Conservation (phyloP, 1,140 invertebrate species). For the Heterodera carotae region DNA sequence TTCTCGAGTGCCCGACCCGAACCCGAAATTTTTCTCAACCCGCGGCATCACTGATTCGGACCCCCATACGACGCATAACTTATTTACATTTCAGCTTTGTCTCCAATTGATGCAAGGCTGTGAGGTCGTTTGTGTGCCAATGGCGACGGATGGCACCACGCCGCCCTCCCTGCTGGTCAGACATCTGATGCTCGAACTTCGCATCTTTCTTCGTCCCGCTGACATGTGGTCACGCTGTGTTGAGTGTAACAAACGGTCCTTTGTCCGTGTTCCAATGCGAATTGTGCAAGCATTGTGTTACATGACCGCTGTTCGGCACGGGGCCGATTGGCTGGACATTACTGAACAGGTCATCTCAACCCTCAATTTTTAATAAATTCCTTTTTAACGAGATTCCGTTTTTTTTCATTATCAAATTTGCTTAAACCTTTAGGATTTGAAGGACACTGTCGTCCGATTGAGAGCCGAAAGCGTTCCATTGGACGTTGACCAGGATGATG, state of each 20-base stretch:
- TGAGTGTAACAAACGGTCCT: conserved; percentile 37
- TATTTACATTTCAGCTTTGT: conserved; percentile 17
- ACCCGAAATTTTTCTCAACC: too few relatives aligned
- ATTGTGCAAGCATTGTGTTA: conserved; percentile 25
- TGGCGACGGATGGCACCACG: conserved; percentile 30
- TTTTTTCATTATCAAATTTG: background rate
- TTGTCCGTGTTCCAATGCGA: conserved; percentile 29
- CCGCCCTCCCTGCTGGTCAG: conserved; percentile 29
- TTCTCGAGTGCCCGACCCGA: too few relatives aligned
- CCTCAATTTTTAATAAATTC: too few relatives aligned
- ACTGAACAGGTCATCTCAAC: background rate
- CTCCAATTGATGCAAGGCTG: conserved; percentile 6
- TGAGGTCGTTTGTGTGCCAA: conserved; percentile 25
- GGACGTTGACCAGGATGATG: background rate
- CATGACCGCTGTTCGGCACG: conserved; percentile 29
- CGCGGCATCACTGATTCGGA: too few relatives aligned
- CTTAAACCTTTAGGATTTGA: background rate
- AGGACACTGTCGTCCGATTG: background rate
- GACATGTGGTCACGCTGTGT: conserved; percentile 40
- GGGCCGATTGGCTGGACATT: conserved; percentile 16
- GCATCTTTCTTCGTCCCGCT: conserved; percentile 36
- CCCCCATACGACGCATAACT: too few relatives aligned
- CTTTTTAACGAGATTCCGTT: background rate
- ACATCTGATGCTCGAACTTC: conserved; percentile 32
- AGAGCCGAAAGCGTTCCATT: conserved; percentile 1